Evolutionary conservation across 2,888 invertebrate species (phyloP), one percentile per base, ranked within the genome.

Genomic region (Ceraclea dissimilis): DNA sequence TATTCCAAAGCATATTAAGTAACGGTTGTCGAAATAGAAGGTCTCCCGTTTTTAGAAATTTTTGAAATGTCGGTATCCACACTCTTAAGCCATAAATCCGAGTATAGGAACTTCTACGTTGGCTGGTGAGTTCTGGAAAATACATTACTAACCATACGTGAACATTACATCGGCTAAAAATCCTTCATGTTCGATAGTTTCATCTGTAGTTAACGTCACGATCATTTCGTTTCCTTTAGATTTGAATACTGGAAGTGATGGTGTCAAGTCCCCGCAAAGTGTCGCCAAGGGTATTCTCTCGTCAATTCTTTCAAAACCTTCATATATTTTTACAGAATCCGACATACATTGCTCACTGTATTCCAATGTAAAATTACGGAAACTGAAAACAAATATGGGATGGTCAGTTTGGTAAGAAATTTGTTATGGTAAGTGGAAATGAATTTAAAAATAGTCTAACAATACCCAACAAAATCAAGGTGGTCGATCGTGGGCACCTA

Each of bases 211-310:
- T 51, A 77, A 72, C 52, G 73, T 70, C 13, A 92, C 68, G 0
- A 82, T 67, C 70, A 87, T 81, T 22, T 71, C 70, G 58, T 81
- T 83, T 2, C 73, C 71, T n/a, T 71, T 76, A 11, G 86, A 82
- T 65, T 78, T 79, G n/a, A 90, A 66, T 2, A 71, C 66, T 0
- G 83, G 81, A 1, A 78, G 69, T 21, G 74, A 67, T 0, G 71
- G 68, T 17, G 79, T 79, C 10, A 84, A 64, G 64, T 82, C 79
- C n/a, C 89, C 89, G 67, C 90, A 90, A 19, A 88, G 65, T 44
- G 71, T 69, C 1, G 78, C 81, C n/a, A 86, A 63, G 13, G 75
- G 70, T 44, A 79, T 76, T 2, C 71, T 67, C 2, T n/a, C 51
- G 0, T 44, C 18, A n/a, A n/a, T n/a, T n/a, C n/a, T n/a, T n/a